These are phyloP conservation scores for Nasonia giraulti DNA, from an alignment of 1,140 invertebrate genomes.

Conservation along the genomic window DNA sequence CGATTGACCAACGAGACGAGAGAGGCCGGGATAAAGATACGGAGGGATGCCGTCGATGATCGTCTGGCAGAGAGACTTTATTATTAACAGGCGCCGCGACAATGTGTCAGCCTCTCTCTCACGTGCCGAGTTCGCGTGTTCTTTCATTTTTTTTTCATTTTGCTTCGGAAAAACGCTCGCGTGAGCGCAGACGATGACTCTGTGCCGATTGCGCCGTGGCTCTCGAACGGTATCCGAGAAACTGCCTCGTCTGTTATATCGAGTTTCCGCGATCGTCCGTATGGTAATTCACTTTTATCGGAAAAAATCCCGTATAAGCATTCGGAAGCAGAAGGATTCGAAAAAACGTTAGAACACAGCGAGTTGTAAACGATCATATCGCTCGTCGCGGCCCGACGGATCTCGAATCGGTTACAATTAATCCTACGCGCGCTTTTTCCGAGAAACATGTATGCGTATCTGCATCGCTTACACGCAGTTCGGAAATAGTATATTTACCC, in stretches of 20 bases:
- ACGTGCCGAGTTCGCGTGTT: background rate
- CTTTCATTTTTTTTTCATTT: background rate
- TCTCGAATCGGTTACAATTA: background rate
- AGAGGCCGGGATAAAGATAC: background rate
- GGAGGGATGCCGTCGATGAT: background rate
- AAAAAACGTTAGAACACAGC: background rate
- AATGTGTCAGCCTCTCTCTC: background rate
- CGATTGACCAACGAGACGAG: background rate
- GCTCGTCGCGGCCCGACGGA: background rate
- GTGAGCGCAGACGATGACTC: conserved; percentile 10
- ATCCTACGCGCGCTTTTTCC: background rate
- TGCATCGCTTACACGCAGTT: background rate
- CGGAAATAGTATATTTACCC: conserved; percentile 1
- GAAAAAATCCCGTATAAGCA: background rate
- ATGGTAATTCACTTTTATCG: background rate
- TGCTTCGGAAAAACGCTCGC: background rate
- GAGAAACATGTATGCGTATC: background rate
- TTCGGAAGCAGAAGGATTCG: too few relatives aligned
- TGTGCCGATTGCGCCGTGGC: conserved; percentile 1
- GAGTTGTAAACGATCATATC: background rate
- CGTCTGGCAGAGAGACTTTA: background rate
- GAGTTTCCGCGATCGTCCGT: conserved; percentile 20
- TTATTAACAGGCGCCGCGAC: conserved; percentile 17
- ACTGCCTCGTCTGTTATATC: conserved; percentile 8
- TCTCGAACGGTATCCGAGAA: conserved; percentile 20